Conservation (phyloP, 2,797 vertebrate genomes). For the Oreonectes daqikongensis region DNA sequence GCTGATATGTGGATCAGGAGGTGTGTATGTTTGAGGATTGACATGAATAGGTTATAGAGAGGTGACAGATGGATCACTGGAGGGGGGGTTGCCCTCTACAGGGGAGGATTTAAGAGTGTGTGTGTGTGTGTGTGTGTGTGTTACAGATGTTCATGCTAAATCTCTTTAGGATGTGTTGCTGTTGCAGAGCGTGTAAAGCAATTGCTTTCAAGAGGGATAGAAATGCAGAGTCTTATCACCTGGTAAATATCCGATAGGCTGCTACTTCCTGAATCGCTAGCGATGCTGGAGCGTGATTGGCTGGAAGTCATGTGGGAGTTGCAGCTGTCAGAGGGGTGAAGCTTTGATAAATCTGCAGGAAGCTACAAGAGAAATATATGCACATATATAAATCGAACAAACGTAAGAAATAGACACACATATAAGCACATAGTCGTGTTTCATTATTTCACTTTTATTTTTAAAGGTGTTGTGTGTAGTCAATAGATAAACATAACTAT, state of each 20-base stretch:
- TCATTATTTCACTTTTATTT: too few species aligned
- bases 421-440: too few species aligned
- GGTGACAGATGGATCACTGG: constrained; percentile 22
- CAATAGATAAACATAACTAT: too few species aligned
- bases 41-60: constrained; percentile 41
- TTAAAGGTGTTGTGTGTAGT: too few species aligned
- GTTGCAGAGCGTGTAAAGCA: too few species aligned
- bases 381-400: constrained; percentile 33
- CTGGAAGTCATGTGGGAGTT: constrained; percentile 97
- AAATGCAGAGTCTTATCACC: constrained; percentile 71
- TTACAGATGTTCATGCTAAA: constrained; percentile 44
- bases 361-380: constrained; percentile 79
- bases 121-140: not conserved
- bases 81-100: not conserved
- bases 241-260: constrained; percentile 99
- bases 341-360: constrained; percentile 97
- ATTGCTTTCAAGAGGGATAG: not conserved
- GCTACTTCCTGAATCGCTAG: constrained; percentile 99
- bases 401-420: constrained; percentile 36
- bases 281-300: constrained; percentile 99
- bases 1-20: constrained; percentile 37
- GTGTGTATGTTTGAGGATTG: not conserved
- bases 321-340: constrained; percentile 96
- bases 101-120: constrained; percentile 29
- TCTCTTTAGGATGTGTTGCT: constrained; percentile 23